Evolutionary conservation across 2,113 vertebrate genomes (phyloP).

Genomic region (Sus scrofa): T2T-Sscrofa CM000817.6:115756501-115757000

Average conservation of each 20-base stretch:
- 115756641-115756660: constrained; percentile 67
- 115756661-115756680: constrained; percentile 62
- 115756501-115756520: neutral
- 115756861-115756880: no score
- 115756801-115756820: no score
- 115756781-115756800: no score
- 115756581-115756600: constrained; percentile 50
- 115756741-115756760: constrained; percentile 54
- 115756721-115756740: constrained; percentile 67
- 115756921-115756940: no score
- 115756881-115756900: no score
- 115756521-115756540: constrained; percentile 54
- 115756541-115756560: neutral
- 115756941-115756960: no score
- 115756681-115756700: constrained; percentile 69
- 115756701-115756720: constrained; percentile 72
- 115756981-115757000: no score
- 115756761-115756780: constrained; percentile 57
- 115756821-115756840: no score
- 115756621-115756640: constrained; percentile 78
- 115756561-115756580: neutral
- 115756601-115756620: constrained; percentile 10
- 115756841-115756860: no score
- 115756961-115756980: no score
- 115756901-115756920: no score